A percentile compares a stretch with the other conserved stretches of the same genome.
Conservation (phyloP, 2,797 vertebrate species). For the Lophius americanus region DNA sequence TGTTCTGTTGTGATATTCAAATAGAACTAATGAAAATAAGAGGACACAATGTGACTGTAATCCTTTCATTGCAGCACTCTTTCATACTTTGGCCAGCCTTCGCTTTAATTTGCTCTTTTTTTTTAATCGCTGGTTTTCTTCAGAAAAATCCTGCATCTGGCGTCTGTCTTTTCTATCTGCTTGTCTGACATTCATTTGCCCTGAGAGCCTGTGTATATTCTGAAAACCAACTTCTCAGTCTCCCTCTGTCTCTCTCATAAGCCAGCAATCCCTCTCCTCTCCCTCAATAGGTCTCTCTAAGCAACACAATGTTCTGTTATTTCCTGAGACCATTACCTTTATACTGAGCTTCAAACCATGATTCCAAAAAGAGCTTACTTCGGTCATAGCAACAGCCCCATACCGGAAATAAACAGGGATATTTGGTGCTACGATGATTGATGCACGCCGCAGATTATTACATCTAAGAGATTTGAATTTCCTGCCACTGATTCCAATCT, state of each 20-base stretch:
- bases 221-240: slow-evolving; percentile 15
- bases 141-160: slow-evolving; percentile 8
- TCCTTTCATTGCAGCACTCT: neutral
- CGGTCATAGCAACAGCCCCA: too few relatives aligned
- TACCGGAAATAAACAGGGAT: too few relatives aligned
- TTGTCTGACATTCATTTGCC: slow-evolving; percentile 26
- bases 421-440: neutral
- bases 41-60: neutral
- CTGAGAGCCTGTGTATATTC: slow-evolving; percentile 34
- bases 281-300: neutral
- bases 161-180: slow-evolving; percentile 37
- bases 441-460: slow-evolving; percentile 20
- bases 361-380: too few relatives aligned
- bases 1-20: neutral
- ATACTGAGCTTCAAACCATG: neutral
- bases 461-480: slow-evolving; percentile 11
- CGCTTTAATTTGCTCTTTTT: slow-evolving; percentile 1
- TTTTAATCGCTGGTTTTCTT: slow-evolving; percentile 7
- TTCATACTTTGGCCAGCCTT: neutral
- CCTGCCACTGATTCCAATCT: neutral
- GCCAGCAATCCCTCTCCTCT: slow-evolving; percentile 9
- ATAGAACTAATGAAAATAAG: slow-evolving; percentile 1
- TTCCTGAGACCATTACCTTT: slow-evolving; percentile 17
- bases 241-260: neutral
- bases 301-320: neutral